These are phyloP conservation scores for Sylvilagus bachmani DNA, from an alignment of 2,113 vertebrate species.

Conservation along the genomic window DNA sequence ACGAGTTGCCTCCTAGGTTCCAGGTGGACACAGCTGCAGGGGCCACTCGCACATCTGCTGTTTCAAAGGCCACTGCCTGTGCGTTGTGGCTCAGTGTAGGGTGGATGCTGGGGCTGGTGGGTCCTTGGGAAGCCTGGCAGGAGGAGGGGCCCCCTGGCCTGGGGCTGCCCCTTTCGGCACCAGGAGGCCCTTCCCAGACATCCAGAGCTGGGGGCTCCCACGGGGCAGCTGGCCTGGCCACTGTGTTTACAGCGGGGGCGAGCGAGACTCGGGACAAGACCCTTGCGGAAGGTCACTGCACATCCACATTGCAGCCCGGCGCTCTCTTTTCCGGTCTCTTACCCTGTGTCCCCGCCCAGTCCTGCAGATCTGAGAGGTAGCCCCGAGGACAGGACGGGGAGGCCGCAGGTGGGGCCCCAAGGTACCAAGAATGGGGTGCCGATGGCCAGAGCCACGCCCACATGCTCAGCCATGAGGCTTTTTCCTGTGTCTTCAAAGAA, in stretches of 20 bases:
- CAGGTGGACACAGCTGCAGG: too few species aligned
- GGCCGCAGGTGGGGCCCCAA: fast-evolving
- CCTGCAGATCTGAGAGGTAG: background rate
- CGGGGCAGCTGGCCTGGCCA: background rate
- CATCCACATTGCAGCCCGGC: background rate
- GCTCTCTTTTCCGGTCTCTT: background rate
- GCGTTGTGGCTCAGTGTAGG: too few species aligned
- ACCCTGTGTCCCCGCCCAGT: background rate
- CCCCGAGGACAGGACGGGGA: background rate
- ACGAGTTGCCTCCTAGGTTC: background rate
- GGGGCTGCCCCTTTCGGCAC: fast-evolving
- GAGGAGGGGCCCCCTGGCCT: background rate
- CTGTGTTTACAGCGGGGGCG: background rate
- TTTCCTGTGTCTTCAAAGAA: conserved; percentile 37
- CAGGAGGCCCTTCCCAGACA: background rate
- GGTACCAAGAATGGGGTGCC: background rate
- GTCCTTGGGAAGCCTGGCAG: background rate
- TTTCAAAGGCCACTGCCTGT: too few species aligned
- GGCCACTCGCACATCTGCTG: background rate
- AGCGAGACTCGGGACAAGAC: background rate
- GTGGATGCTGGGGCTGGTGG: fast-evolving
- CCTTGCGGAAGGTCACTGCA: background rate
- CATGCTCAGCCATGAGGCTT: conserved; percentile 76
- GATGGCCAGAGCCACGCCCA: conserved; percentile 13
- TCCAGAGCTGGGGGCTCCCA: background rate